A percentile compares a stretch with the other conserved stretches of the same genome.
These are phyloP conservation scores for Acleris holmiana DNA, from an alignment of 2,888 invertebrate genomes.

Conservation along the genomic window DNA sequence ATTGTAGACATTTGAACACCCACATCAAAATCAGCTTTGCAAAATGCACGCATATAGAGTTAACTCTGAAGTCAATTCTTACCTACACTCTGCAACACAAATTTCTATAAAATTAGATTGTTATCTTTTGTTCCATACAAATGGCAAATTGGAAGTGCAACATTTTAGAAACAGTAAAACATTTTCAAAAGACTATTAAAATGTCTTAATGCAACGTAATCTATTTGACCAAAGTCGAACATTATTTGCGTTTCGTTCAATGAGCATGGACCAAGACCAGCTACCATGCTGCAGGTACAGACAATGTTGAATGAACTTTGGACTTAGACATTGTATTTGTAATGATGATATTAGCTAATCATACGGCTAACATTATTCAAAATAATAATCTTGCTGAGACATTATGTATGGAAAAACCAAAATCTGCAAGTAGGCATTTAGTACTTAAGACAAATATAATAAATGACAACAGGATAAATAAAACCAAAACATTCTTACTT, in stretches of 20 bases:
- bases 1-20: too few relatives aligned
- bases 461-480: slow-evolving; percentile 5
- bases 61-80: too few relatives aligned
- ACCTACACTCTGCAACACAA: too few relatives aligned
- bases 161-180: too few relatives aligned
- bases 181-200: background rate
- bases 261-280: background rate
- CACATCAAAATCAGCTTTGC: too few relatives aligned
- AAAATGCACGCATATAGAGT: too few relatives aligned
- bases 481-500: slow-evolving; percentile 52
- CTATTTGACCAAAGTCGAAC: too few relatives aligned
- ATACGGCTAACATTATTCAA: background rate
- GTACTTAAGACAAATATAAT: background rate
- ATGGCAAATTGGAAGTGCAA: too few relatives aligned
- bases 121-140: too few relatives aligned
- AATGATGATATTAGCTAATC: background rate
- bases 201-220: background rate
- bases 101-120: too few relatives aligned
- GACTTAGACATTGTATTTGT: slow-evolving; percentile 39
- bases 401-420: background rate
- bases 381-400: background rate
- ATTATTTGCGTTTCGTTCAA: background rate
- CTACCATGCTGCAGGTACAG: background rate
- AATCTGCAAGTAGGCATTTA: background rate
- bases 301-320: slow-evolving; percentile 47